Evolutionary conservation across 2,888 invertebrate species (phyloP), one percentile per base, ranked within the genome.

Genomic region (Ectropis crepuscularia): DNA sequence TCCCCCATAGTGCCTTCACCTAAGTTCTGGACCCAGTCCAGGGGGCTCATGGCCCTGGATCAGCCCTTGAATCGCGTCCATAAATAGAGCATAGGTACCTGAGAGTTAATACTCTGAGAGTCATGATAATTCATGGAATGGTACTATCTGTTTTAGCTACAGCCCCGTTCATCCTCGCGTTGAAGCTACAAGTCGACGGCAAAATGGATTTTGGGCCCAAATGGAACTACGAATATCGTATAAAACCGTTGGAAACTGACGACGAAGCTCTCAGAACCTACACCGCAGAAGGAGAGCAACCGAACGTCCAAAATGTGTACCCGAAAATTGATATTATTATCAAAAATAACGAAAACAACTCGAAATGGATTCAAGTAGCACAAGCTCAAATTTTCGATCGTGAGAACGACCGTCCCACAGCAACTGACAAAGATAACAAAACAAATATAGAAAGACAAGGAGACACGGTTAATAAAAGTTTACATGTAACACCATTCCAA

Each of bases 161-260:
- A 28, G n/a, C 45, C 7, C 50, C 51, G 5, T 6, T 37, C 37
- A 43, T 51, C 12, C 39, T 47, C 2, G 57, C 47, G 5, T 16
- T 79, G 0, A 73, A 63, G n/a, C 43, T 85, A 0, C 62, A 76
- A 60, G 70, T 85, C 11, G 76, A 84, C 46, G 84, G 82, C 0
- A 11, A 63, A 0, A 76, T 85, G 48, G 78, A 83, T 43, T 48
- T 85, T 0, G 83, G 81, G 0, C 74, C 80, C 0, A 76, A 78
- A 41, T 83, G 79, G 80, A 77, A 70, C n/a, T 80, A 80, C 54
- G 67, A 79, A 38, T 76, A 81, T 41, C 67, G 60, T 5, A 51
- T 76, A 0, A 43, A 67, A n/a, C 42, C 57, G 0, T 5, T 54
- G 10, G 53, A 61, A n/a, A 48, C 16, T 9, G 28, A 42, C 2